Evolutionary conservation across 2,113 vertebrate genomes (phyloP).

Genomic region (Leptosomus discolor): DNA sequence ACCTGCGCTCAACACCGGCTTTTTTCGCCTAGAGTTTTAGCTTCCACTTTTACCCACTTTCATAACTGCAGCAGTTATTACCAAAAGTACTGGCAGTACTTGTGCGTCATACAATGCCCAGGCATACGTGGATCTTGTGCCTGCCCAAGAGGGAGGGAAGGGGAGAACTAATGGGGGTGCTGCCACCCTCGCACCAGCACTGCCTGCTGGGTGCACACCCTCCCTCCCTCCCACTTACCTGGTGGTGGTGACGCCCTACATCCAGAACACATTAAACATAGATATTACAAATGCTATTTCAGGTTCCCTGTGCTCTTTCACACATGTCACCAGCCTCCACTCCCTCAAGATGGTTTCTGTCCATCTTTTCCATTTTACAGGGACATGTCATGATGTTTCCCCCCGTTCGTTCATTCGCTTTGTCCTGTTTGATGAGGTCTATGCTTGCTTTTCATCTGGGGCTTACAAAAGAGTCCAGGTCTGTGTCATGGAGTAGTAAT

Average conservation of each 20-base stretch:
- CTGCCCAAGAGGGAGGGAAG: not conserved
- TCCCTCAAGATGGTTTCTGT: not conserved
- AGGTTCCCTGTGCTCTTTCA: not conserved
- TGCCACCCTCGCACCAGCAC: not conserved
- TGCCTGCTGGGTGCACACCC: not conserved
- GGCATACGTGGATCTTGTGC: not conserved
- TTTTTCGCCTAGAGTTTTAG: not conserved
- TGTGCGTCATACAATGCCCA: rapidly evolving
- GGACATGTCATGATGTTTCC: no score
- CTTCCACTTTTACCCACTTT: not conserved
- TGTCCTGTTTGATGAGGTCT: not conserved
- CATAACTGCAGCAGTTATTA: not conserved
- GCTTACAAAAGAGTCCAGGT: not conserved
- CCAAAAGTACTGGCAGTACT: not conserved
- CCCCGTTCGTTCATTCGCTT: not conserved
- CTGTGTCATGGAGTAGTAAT: not conserved
- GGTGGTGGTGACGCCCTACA: not conserved
- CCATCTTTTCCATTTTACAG: not conserved
- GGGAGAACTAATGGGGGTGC: not conserved
- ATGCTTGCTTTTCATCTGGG: not conserved
- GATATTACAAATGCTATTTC: not conserved
- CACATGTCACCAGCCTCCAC: not conserved
- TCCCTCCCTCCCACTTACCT: not conserved
- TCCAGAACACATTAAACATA: not conserved
- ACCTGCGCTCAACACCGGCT: rapidly evolving